Evolutionary conservation across 1,140 invertebrate species (phyloP).

Genomic region (Akabosia matsudoensis): DNA sequence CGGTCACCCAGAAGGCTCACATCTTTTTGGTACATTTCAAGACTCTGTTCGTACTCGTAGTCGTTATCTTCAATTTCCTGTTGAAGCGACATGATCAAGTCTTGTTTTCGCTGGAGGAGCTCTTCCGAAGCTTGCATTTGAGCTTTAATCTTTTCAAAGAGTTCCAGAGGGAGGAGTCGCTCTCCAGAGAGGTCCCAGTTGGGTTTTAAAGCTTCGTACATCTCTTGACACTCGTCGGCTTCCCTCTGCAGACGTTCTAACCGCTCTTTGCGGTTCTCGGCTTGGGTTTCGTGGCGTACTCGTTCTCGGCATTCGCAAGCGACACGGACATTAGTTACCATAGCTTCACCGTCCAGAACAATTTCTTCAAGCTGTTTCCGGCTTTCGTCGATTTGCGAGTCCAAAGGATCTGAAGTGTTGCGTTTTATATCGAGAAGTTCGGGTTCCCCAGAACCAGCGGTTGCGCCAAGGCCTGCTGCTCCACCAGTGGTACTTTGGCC

Average conservation of each 20-base stretch:
- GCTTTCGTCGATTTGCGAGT: slow-evolving; percentile 38
- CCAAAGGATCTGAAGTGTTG: slow-evolving; percentile 13
- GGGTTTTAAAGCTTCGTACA: slow-evolving; percentile 33
- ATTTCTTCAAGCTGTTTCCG: slow-evolving; percentile 39
- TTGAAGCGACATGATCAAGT: slow-evolving; percentile 29
- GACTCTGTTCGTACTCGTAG: slow-evolving; percentile 38
- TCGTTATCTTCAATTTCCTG: slow-evolving; percentile 41
- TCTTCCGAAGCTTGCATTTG: slow-evolving; percentile 40
- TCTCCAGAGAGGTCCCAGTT: slow-evolving; percentile 40
- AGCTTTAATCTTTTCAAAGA: slow-evolving; percentile 39
- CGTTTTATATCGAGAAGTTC: neutral
- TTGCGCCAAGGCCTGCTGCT: too few species aligned
- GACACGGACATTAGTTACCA: slow-evolving; percentile 44
- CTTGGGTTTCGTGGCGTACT: slow-evolving; percentile 23
- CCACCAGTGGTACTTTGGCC: neutral
- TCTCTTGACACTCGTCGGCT: slow-evolving; percentile 35
- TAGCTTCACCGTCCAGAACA: slow-evolving; percentile 38
- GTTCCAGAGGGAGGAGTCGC: slow-evolving; percentile 41
- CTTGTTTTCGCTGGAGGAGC: slow-evolving; percentile 40
- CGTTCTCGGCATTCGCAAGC: slow-evolving; percentile 43
- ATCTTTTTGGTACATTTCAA: slow-evolving; percentile 45
- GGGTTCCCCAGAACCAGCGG: neutral
- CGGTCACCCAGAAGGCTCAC: slow-evolving; percentile 45
- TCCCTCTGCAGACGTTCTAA: slow-evolving; percentile 32
- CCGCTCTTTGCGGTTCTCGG: slow-evolving; percentile 28